These are phyloP conservation scores for Aporophyla nigra DNA, from an alignment of 2,888 invertebrate species.

Conservation along the genomic window DNA sequence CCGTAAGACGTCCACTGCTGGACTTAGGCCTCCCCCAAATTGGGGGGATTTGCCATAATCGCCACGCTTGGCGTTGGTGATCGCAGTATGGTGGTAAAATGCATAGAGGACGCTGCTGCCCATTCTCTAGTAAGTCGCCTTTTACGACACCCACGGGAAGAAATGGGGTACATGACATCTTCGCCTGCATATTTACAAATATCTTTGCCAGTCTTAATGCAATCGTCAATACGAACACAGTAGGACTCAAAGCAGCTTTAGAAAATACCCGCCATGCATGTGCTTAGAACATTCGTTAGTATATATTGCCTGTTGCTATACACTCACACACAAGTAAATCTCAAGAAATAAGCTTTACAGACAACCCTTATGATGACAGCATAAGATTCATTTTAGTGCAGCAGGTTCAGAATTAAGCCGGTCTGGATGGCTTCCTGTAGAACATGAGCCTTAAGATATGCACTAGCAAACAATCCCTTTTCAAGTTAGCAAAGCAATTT, in stretches of 20 bases:
- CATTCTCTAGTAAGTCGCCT: too few relatives aligned
- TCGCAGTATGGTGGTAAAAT: too few relatives aligned
- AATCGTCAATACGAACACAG: not conserved
- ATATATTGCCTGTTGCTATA: slow-evolving; percentile 1
- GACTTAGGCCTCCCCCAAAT: too few relatives aligned
- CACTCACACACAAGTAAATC: not conserved
- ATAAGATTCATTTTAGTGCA: not conserved
- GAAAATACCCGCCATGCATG: not conserved
- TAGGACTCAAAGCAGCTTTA: not conserved
- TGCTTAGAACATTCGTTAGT: not conserved
- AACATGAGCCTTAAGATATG: not conserved
- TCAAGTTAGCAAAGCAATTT: not conserved
- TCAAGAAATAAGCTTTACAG: not conserved
- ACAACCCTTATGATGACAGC: not conserved
- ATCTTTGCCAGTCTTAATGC: not conserved
- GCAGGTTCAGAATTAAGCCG: not conserved
- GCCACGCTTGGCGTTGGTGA: too few relatives aligned
- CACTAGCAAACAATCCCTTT: not conserved
- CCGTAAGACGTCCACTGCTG: too few relatives aligned
- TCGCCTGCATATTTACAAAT: not conserved
- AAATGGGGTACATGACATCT: too few relatives aligned
- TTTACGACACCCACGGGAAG: too few relatives aligned
- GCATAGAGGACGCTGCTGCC: too few relatives aligned
- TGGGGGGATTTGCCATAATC: too few relatives aligned
- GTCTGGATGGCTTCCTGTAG: slow-evolving; percentile 5